Conservation (phyloP, 2,888 invertebrate genomes). For the Andrena bucephala region DNA sequence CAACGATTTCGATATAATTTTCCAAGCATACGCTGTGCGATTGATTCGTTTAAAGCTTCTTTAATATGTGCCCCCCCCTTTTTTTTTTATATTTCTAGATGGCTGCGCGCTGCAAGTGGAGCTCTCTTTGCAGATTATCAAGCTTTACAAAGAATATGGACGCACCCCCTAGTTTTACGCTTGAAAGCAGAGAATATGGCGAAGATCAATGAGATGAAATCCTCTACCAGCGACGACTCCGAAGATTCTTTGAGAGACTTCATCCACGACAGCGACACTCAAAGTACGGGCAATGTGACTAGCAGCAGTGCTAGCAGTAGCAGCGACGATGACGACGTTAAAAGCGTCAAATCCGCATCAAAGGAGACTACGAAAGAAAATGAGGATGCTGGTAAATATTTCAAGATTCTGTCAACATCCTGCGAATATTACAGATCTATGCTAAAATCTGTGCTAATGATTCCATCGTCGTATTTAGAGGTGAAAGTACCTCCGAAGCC, state of each 20-base stretch:
- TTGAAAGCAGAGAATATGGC: conserved; percentile 86
- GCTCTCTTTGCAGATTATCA: conserved; percentile 87
- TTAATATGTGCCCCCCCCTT: not conserved
- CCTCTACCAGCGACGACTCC: conserved; percentile 87
- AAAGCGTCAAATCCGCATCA: conserved; percentile 49
- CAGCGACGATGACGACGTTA: conserved; percentile 65
- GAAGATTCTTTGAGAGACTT: conserved; percentile 92
- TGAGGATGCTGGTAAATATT: conserved; percentile 70
- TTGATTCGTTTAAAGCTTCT: not conserved
- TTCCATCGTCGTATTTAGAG: conserved; percentile 12
- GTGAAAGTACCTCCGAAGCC: not conserved
- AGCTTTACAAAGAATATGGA: conserved; percentile 92
- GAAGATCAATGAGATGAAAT: conserved; percentile 82
- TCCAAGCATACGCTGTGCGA: not conserved
- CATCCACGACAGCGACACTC: conserved; percentile 87
- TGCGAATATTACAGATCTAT: not conserved
- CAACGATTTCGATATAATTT: not conserved
- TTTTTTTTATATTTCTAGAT: conserved; percentile 31
- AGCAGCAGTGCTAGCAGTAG: not conserved
- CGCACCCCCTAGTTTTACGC: conserved; percentile 92
- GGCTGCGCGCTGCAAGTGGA: conserved; percentile 75
- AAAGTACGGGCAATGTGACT: conserved; percentile 76
- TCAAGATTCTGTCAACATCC: not conserved
- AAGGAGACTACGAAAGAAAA: conserved; percentile 69
- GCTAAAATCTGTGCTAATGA: not conserved